Evolutionary conservation across 2,113 vertebrate genomes (phyloP).

Genomic region (Salvelinus fontinalis): DNA sequence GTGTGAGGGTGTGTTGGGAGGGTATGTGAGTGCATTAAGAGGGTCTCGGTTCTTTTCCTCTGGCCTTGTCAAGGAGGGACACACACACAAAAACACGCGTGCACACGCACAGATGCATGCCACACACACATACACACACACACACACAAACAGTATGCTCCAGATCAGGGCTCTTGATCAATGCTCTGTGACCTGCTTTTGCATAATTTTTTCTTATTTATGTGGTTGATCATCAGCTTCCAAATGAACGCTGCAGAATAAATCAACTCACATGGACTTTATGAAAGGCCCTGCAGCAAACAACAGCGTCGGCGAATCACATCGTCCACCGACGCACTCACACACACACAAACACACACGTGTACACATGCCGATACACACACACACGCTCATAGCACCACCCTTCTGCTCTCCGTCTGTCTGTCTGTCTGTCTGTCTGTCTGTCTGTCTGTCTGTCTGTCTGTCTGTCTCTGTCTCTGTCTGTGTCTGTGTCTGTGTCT

Average conservation of each 20-base stretch:
- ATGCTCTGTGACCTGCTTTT: constrained; percentile 25
- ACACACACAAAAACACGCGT: too few species aligned
- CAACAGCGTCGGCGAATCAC: background rate
- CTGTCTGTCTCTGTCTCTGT: too few species aligned
- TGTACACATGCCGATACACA: background rate
- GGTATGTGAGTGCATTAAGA: constrained; percentile 7
- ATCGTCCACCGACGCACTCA: background rate
- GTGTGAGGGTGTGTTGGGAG: background rate
- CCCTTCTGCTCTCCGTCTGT: background rate
- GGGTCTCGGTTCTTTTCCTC: too few species aligned
- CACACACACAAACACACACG: constrained; percentile 1
- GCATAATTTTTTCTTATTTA: constrained; percentile 35
- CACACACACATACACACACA: too few species aligned
- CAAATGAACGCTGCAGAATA: constrained; percentile 29
- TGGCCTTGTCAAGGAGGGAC: too few species aligned
- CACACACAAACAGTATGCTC: background rate
- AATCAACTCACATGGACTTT: constrained; percentile 14
- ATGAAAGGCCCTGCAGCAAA: background rate
- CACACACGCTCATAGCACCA: background rate
- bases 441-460: too few species aligned
- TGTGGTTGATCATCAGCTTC: constrained; percentile 9
- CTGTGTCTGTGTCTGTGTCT: too few species aligned
- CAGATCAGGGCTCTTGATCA: constrained; percentile 14
- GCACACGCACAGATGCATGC: too few species aligned
- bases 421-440: too few species aligned